phyloP scores from a whole-genome alignment of 2,888 invertebrate genomes.

The Heteropelma amictum region DNA sequence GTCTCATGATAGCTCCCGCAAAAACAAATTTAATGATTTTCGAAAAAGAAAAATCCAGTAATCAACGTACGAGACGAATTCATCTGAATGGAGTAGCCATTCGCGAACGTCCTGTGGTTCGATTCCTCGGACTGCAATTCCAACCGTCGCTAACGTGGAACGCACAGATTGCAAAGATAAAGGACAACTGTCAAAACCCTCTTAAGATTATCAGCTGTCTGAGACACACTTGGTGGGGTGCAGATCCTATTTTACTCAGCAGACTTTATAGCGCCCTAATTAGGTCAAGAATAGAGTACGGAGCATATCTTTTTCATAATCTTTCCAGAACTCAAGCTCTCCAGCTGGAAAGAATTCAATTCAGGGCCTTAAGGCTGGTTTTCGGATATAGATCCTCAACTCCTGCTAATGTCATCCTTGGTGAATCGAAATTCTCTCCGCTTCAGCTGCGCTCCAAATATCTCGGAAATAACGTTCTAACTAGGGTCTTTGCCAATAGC shows the following conservation, averaged over 20 bases:
- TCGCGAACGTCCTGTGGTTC: neutral
- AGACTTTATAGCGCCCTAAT: slow-evolving; percentile 18
- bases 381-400: slow-evolving; percentile 42
- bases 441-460: neutral
- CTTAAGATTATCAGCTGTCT: neutral
- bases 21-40: neutral
- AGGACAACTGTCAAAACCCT: neutral
- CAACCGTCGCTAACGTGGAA: neutral
- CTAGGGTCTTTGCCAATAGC: neutral
- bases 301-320: slow-evolving; percentile 17
- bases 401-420: slow-evolving; percentile 40
- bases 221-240: slow-evolving; percentile 38
- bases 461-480: neutral
- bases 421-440: neutral
- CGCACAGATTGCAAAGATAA: neutral
- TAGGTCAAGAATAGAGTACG: slow-evolving; percentile 34
- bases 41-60: neutral
- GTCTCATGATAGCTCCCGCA: neutral
- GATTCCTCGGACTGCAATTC: neutral
- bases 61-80: neutral
- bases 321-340: neutral
- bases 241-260: slow-evolving; percentile 25
- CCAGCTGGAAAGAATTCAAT: slow-evolving; percentile 39
- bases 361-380: slow-evolving; percentile 23
- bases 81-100: neutral